A percentile compares a stretch with the other conserved stretches of the same genome.
Conservation (phyloP, 2,113 vertebrate species). For the Saguinus midas region DNA sequence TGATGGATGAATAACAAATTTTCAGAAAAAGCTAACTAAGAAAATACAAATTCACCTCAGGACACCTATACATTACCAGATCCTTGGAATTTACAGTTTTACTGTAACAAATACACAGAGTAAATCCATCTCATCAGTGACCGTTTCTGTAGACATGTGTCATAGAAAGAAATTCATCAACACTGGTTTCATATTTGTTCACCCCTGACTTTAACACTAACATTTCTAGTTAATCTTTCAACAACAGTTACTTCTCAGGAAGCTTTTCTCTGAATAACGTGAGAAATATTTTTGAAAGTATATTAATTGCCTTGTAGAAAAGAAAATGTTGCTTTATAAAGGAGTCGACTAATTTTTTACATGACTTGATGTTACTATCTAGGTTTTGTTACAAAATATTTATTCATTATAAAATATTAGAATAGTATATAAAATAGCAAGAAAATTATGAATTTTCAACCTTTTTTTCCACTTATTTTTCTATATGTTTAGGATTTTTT, state of each 20-base stretch:
- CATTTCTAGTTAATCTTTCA: slow-evolving; percentile 54
- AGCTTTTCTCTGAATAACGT: slow-evolving; percentile 49
- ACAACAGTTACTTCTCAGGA: slow-evolving; percentile 27
- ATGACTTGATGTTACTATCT: not conserved
- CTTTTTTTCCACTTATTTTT: not conserved
- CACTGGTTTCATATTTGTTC: slow-evolving; percentile 58
- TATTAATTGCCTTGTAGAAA: not conserved
- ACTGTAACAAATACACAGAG: slow-evolving; percentile 52
- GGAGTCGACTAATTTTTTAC: not conserved
- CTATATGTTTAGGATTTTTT: not conserved
- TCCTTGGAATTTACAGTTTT: slow-evolving; percentile 64
- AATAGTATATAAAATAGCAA: not conserved
- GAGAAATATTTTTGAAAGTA: not conserved
- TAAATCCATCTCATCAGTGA: slow-evolving; percentile 73
- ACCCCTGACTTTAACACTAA: slow-evolving; percentile 23
- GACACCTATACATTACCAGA: slow-evolving; percentile 21
- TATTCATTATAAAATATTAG: not conserved
- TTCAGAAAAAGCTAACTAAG: slow-evolving; percentile 40
- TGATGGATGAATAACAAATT: slow-evolving; percentile 65
- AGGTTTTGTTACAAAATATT: not conserved
- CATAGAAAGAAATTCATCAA: slow-evolving; percentile 60
- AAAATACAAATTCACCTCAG: slow-evolving; percentile 75
- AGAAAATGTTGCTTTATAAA: not conserved
- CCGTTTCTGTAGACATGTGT: slow-evolving; percentile 49
- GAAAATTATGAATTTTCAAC: not conserved